Evolutionary conservation across 2,113 vertebrate species (phyloP).

Genomic region (Tupaia chinensis): DNA sequence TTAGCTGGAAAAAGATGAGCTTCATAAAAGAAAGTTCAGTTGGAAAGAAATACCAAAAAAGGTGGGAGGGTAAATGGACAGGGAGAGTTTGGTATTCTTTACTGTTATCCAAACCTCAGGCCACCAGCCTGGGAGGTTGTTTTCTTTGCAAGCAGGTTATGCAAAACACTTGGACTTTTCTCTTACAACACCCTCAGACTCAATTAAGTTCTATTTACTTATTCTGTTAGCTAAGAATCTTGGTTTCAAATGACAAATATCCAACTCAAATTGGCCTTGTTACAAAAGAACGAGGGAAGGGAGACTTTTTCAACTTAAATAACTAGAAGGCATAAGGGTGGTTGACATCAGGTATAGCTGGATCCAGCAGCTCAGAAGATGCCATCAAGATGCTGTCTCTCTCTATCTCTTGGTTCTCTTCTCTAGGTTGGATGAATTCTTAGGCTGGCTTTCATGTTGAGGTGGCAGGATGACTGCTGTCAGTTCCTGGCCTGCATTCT

Average conservation of each 20-base stretch:
- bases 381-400: not conserved
- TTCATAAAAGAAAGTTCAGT: constrained; percentile 59
- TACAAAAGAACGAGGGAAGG: not conserved
- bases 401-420: not conserved
- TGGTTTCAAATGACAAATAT: constrained; percentile 6
- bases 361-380: not conserved
- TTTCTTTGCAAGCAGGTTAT: not conserved
- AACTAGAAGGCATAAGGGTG: not conserved
- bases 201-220: constrained; percentile 2
- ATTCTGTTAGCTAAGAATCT: constrained; percentile 45
- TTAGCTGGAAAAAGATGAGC: constrained; percentile 41
- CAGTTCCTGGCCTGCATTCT: not conserved
- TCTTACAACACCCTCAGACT: not conserved
- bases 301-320: constrained; percentile 10
- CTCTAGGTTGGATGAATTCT: not conserved
- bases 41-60: not conserved
- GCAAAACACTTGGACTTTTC: not conserved
- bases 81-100: not conserved
- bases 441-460: not conserved
- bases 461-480: not conserved
- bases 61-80: not conserved
- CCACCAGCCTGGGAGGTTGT: not conserved
- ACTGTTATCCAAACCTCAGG: not conserved
- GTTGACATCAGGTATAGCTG: not conserved
- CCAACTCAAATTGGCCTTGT: constrained; percentile 34